A percentile compares a stretch with the other conserved stretches of the same genome.
phyloP scores from a whole-genome alignment of 2,888 invertebrate species.

The Leptinotarsa peninsularis region DNA sequence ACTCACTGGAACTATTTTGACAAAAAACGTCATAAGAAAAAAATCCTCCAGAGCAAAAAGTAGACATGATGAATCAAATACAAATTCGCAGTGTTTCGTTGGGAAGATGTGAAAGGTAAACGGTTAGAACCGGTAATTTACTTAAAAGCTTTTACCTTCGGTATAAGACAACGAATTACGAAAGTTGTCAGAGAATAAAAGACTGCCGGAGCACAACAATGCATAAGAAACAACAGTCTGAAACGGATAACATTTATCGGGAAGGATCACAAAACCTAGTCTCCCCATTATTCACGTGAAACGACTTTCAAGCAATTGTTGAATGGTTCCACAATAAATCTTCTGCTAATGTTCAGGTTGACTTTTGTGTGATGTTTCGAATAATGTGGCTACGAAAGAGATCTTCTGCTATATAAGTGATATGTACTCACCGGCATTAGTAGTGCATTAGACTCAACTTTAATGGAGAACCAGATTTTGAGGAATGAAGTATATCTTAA shows the following conservation, averaged over 20 bases:
- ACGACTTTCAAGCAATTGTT: slow-evolving; percentile 53
- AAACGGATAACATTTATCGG: slow-evolving; percentile 52
- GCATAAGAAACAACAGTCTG: slow-evolving; percentile 44
- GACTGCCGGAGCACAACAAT: slow-evolving; percentile 43
- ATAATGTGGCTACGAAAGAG: background rate
- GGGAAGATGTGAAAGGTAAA: slow-evolving; percentile 28
- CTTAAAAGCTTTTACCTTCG: slow-evolving; percentile 51
- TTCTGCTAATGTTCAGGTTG: slow-evolving; percentile 46
- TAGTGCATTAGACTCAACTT: too few species aligned
- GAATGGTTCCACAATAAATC: slow-evolving; percentile 53
- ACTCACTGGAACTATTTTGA: too few species aligned
- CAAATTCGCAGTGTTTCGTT: slow-evolving; percentile 31
- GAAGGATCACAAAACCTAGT: slow-evolving; percentile 52
- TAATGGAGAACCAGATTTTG: too few species aligned
- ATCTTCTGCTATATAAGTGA: background rate
- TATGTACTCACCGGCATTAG: background rate
- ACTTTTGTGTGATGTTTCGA: slow-evolving; percentile 28
- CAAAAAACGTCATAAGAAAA: too few species aligned
- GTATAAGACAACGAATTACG: slow-evolving; percentile 47
- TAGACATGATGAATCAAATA: background rate
- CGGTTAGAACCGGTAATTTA: slow-evolving; percentile 49
- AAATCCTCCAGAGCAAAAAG: too few species aligned
- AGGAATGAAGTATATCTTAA: too few species aligned
- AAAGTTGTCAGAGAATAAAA: slow-evolving; percentile 49
- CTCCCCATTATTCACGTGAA: slow-evolving; percentile 54